A percentile compares a stretch with the other conserved stretches of the same genome.
Conservation (phyloP, 2,888 invertebrate genomes). For the Cecidostiba fungosa region DNA sequence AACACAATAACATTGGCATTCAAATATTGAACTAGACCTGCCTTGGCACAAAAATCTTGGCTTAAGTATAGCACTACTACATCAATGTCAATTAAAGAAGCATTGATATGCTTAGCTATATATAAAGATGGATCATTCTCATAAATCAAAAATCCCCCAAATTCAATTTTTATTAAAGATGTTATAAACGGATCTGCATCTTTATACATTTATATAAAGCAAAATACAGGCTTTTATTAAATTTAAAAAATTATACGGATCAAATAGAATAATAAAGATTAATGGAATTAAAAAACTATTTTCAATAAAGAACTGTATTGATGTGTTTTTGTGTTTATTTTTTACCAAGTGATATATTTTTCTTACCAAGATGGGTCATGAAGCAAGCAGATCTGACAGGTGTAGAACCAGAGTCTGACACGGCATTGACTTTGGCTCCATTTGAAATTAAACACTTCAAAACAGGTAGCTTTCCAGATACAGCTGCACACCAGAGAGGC, state of each 20-base stretch:
- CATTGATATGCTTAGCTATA: conserved; percentile 48
- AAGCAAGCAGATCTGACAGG: conserved; percentile 96
- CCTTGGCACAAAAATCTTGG: conserved; percentile 65
- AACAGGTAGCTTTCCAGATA: conserved; percentile 89
- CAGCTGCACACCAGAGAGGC: conserved; percentile 96
- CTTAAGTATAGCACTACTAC: conserved; percentile 45
- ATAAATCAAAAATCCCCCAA: background rate
- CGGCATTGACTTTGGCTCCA: conserved; percentile 92
- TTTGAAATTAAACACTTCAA: conserved; percentile 89
- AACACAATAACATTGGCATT: conserved; percentile 65
- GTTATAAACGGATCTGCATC: background rate
- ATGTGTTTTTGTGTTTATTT: too few species aligned
- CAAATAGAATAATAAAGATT: background rate
- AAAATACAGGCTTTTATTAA: background rate
- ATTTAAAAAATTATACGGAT: background rate
- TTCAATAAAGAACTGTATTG: background rate
- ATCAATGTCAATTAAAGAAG: conserved; percentile 62
- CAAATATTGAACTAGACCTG: conserved; percentile 71
- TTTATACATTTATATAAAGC: background rate
- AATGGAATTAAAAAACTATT: background rate
- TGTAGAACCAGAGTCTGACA: conserved; percentile 93
- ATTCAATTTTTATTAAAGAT: background rate
- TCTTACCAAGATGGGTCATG: conserved; percentile 91
- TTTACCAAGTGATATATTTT: background rate
- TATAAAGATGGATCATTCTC: conserved; percentile 35